phyloP scores from a whole-genome alignment of 2,797 vertebrate species.

The Muraenolepis orangiensis region DNA sequence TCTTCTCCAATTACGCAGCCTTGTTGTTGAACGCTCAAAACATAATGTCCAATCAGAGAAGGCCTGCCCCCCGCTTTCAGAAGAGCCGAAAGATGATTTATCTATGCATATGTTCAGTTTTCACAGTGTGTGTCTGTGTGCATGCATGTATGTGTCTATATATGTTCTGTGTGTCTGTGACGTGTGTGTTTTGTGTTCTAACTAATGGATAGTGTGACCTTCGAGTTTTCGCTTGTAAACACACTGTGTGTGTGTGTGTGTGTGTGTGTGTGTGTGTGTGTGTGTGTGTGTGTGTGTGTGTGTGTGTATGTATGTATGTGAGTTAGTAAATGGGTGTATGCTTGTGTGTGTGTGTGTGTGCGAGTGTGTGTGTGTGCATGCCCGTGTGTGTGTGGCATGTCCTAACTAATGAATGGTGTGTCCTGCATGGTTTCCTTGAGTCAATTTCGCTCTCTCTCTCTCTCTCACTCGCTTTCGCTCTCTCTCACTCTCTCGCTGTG shows the following conservation, averaged over 20 bases:
- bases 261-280: neutral
- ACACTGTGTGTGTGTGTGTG: neutral
- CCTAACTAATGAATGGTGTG: neutral
- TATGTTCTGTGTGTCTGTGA: neutral
- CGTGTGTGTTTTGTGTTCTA: neutral
- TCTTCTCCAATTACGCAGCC: neutral
- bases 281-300: slow-evolving; percentile 8
- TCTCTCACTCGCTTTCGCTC: neutral
- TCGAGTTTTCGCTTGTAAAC: slow-evolving; percentile 6
- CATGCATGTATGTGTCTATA: too few relatives aligned
- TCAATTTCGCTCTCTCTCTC: neutral
- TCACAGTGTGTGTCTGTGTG: neutral
- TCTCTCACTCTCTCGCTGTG: too few relatives aligned
- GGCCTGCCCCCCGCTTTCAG: neutral
- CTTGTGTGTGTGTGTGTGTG: neutral
- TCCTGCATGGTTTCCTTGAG: neutral
- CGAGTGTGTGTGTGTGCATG: slow-evolving; percentile 8
- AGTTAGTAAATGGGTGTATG: slow-evolving; percentile 6
- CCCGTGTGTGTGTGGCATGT: neutral
- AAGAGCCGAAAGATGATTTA: neutral
- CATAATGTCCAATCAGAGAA: neutral
- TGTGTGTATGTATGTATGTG: neutral
- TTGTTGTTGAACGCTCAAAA: neutral
- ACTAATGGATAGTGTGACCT: neutral
- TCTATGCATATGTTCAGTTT: neutral